Evolutionary conservation across 2,888 invertebrate species (phyloP).

Genomic region (Himalopsyche japonica): DNA sequence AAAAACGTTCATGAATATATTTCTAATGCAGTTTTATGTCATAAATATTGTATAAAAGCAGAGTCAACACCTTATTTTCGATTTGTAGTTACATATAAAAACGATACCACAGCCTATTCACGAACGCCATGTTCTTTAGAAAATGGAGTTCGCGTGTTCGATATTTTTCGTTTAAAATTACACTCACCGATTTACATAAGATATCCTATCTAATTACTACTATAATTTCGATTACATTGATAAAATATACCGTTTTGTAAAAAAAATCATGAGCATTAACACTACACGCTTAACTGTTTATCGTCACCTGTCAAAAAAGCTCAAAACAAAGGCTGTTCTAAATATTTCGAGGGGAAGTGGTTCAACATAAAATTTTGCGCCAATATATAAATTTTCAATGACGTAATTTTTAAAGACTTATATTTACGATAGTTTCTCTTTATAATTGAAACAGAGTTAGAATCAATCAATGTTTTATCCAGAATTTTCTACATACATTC

Average conservation of each 20-base stretch:
- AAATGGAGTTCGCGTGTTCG: conserved; percentile 21
- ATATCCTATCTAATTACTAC: neutral
- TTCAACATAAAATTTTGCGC: neutral
- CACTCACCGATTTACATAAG: conserved; percentile 16
- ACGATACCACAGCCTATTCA: neutral
- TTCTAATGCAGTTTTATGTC: neutral
- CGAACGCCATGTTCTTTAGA: conserved; percentile 29
- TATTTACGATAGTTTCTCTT: no score
- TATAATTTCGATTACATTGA: neutral
- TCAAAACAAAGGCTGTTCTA: conserved; percentile 13
- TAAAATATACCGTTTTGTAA: conserved; percentile 1
- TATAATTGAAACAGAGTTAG: no score
- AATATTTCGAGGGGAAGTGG: neutral
- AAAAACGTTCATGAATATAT: neutral
- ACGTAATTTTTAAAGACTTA: no score
- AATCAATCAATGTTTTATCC: no score
- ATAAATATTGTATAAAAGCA: neutral
- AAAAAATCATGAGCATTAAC: neutral
- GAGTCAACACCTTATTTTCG: neutral
- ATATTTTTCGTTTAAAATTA: conserved; percentile 13
- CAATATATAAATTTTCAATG: neutral
- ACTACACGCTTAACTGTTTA: neutral
- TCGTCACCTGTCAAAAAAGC: conserved; percentile 33
- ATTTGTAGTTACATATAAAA: neutral
- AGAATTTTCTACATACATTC: no score